These are phyloP conservation scores for Stomorhina lunata DNA, from an alignment of 2,888 invertebrate genomes.

Conservation along the genomic window DNA sequence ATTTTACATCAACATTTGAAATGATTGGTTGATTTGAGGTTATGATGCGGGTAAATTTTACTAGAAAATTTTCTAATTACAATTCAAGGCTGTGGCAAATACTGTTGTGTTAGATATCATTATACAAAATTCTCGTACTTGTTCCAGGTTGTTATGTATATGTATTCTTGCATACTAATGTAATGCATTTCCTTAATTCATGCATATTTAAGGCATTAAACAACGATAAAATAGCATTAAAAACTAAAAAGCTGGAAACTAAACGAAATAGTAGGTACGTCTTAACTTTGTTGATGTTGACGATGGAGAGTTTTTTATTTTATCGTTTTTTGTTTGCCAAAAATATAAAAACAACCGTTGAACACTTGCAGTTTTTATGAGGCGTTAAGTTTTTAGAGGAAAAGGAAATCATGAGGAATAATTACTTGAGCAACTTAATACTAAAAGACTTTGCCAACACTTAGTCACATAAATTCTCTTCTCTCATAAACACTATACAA, in stretches of 20 bases:
- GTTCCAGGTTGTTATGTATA: too few relatives aligned
- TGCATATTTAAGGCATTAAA: neutral
- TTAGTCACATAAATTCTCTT: neutral
- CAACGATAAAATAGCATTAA: neutral
- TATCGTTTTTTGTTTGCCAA: neutral
- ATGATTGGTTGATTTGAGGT: neutral
- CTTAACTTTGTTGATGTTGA: too few relatives aligned
- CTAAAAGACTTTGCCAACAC: neutral
- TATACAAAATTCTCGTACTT: neutral
- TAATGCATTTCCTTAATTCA: neutral
- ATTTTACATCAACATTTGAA: neutral
- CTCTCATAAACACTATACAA: neutral
- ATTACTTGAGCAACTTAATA: slow-evolving; percentile 12
- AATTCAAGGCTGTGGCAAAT: neutral
- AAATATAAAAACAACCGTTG: neutral
- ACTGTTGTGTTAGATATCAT: neutral
- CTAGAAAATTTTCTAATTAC: neutral
- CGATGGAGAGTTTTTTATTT: too few relatives aligned
- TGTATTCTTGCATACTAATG: too few relatives aligned
- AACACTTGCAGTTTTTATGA: slow-evolving; percentile 23
- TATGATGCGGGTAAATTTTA: neutral
- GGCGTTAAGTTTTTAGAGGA: neutral
- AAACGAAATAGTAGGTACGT: too few relatives aligned
- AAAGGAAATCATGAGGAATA: slow-evolving; percentile 7
- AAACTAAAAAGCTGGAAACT: neutral